These are phyloP conservation scores for Cuculus canorus DNA, from an alignment of 2,797 vertebrate species.

Conservation along the genomic window DNA sequence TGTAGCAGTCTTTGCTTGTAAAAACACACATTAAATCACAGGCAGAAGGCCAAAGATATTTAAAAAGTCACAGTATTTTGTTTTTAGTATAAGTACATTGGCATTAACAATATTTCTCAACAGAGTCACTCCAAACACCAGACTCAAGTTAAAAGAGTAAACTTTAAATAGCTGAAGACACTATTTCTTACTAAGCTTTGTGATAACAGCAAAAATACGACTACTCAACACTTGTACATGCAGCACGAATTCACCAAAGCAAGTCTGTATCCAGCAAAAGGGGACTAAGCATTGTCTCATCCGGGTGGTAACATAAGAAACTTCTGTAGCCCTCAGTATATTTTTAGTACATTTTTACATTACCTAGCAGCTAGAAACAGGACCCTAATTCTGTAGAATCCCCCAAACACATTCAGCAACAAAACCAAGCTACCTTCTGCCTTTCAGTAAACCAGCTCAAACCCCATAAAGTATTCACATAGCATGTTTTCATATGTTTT, in stretches of 20 bases:
- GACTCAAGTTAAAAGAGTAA: neutral
- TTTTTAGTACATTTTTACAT: neutral
- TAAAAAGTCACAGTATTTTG: neutral
- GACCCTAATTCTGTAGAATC: neutral
- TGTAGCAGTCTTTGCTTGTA: neutral
- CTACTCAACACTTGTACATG: neutral
- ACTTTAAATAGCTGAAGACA: neutral
- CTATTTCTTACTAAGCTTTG: neutral
- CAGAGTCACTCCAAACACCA: neutral
- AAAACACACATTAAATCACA: neutral
- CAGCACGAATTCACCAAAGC: neutral
- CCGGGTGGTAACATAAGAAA: neutral
- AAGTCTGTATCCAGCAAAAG: neutral
- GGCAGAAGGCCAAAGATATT: neutral
- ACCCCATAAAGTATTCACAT: neutral
- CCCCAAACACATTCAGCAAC: neutral
- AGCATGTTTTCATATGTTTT: neutral
- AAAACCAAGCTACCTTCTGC: neutral
- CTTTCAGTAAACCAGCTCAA: neutral
- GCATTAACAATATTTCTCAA: neutral
- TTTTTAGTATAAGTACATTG: neutral
- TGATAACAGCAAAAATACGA: neutral
- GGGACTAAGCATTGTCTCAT: neutral
- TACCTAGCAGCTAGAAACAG: neutral
- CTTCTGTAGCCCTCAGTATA: accelerated